Evolutionary conservation across 35 echinoderm and acorn worm genomes (phyloP).

Genomic region (Antedon bifida): DNA sequence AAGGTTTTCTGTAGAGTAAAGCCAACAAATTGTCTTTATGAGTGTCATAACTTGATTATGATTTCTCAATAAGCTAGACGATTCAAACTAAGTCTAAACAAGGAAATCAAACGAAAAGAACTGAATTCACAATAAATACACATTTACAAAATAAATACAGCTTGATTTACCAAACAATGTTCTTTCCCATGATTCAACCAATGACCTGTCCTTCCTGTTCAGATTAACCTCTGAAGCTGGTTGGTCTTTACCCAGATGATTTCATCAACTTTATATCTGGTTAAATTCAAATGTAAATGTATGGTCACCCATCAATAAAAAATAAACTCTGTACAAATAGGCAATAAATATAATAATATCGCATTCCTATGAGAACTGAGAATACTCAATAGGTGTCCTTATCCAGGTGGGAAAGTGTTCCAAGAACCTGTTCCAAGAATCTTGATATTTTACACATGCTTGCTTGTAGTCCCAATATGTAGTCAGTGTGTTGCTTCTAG

Average conservation of each 20-base stretch:
- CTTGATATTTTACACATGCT: not conserved
- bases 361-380: not conserved
- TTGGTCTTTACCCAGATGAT: constrained; percentile 99
- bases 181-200: constrained; percentile 99
- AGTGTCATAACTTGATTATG: too few species aligned
- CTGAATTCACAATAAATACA: too few species aligned
- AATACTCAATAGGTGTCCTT: not conserved
- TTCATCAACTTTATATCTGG: constrained; percentile 73
- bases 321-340: too few species aligned
- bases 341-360: too few species aligned
- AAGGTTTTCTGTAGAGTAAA: too few species aligned
- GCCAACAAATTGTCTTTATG: not conserved
- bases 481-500: not conserved
- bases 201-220: constrained; percentile 87
- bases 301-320: too few species aligned
- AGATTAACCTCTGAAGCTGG: constrained; percentile 82
- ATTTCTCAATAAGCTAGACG: too few species aligned
- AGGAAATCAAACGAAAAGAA: too few species aligned
- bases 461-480: not conserved
- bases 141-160: too few species aligned
- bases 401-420: too few species aligned
- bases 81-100: too few species aligned
- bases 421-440: not conserved
- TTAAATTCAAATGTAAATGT: too few species aligned
- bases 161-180: constrained; percentile 72